Conservation (phyloP, 2,113 vertebrate species). For the Cyanoramphus novaezelandiae region DNA sequence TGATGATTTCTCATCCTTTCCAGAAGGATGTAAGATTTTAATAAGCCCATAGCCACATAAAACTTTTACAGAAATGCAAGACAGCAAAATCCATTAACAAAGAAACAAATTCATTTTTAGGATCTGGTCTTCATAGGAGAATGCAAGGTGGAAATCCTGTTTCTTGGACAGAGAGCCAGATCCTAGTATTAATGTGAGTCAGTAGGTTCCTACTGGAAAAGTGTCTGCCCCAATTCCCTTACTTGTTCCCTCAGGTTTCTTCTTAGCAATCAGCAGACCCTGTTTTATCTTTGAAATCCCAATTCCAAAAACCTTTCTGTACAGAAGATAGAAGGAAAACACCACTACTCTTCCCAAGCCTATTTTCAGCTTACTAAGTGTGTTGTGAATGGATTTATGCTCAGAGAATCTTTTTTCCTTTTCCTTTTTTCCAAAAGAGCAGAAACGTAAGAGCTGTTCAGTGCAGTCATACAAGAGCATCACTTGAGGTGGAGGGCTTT, state of each 20-base stretch:
- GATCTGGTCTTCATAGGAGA: background rate
- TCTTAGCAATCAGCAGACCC: background rate
- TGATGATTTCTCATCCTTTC: background rate
- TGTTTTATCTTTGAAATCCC: background rate
- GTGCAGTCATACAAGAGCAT: accelerated
- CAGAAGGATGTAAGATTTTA: background rate
- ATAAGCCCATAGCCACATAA: background rate
- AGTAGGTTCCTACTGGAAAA: background rate
- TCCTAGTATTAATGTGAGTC: background rate
- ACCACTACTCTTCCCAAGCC: no score
- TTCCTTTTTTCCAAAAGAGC: background rate
- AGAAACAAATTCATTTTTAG: background rate
- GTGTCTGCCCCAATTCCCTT: background rate
- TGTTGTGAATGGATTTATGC: background rate
- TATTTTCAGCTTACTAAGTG: background rate
- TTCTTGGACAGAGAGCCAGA: background rate
- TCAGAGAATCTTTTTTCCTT: background rate
- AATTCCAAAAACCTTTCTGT: background rate
- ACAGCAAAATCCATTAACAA: background rate
- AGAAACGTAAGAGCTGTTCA: background rate
- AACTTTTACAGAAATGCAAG: background rate
- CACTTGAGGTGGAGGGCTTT: background rate
- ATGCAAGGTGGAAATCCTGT: background rate
- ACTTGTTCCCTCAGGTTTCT: background rate
- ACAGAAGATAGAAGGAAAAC: background rate